phyloP scores from a whole-genome alignment of 2,113 vertebrate species.

The Cyphomyrus plagiostoma region DNA sequence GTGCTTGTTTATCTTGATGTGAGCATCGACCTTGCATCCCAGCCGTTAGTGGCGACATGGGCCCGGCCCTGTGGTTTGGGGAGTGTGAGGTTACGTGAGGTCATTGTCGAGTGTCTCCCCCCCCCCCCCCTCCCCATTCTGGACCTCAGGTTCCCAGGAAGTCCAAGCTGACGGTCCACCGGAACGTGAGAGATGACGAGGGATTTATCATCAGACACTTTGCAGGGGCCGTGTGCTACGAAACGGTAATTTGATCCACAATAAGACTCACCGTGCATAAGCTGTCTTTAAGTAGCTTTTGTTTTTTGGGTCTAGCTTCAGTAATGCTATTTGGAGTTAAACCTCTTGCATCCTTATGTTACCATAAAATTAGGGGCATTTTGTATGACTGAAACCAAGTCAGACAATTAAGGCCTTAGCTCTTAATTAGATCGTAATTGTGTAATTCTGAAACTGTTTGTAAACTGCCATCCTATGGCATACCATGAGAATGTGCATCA shows the following conservation, averaged over 20 bases:
- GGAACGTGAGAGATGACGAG: conserved; percentile 92
- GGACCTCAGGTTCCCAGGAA: conserved; percentile 84
- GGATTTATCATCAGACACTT: conserved; percentile 95
- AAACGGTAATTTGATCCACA: conserved; percentile 71
- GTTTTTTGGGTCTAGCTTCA: background rate
- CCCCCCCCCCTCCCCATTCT: background rate
- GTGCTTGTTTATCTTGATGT: background rate
- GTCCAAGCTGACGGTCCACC: conserved; percentile 87
- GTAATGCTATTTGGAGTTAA: background rate
- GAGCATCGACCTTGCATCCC: background rate
- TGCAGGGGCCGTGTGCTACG: conserved; percentile 95
- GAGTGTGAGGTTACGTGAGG: background rate
- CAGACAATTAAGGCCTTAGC: background rate
- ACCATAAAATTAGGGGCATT: background rate
- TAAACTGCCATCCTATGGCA: background rate
- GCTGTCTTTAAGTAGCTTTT: background rate
- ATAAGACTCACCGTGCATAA: background rate
- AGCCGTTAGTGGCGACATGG: background rate
- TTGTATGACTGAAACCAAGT: background rate
- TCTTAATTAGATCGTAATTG: background rate
- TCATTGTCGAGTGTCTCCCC: background rate
- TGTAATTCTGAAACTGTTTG: background rate
- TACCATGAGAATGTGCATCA: background rate
- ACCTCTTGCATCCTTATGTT: background rate
- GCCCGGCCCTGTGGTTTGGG: background rate